Evolutionary conservation across 37 sponge, comb jelly and placozoan genomes (phyloP), one percentile per base, ranked within the genome.

Genomic region (Haliclona indistincta): DNA sequence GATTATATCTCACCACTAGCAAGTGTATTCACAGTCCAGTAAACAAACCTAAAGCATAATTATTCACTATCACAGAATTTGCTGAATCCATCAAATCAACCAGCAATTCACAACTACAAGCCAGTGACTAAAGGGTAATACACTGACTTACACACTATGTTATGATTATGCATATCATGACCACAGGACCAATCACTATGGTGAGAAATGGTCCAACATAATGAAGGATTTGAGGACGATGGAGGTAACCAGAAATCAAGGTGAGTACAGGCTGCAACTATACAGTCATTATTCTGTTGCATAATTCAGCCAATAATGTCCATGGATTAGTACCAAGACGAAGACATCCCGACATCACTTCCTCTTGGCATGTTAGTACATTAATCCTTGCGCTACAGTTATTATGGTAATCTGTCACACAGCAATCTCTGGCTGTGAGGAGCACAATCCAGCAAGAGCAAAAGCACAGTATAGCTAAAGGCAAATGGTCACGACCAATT

Each of bases 331-430:
- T 62, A 2, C 23, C 55, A 30, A 44, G 87, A 17, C 6, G 6
- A 10, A 71, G 26, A 36, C 75, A 78, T 40, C 87, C 87, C 11
- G 38, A 13, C 35, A 74, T 86, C 43, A 86, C 87, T 6, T 34
- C 56, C 20, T 63, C 86, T 19, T 85, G 86, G 86, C 60, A 73
- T 73, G 86, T 85, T 19, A 53, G 52, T n/a, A 38, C 8, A 8
- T 35, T 55, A 32, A 13, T 34, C 75, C 15, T 2, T 74, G 43
- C 15, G 13, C 13, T 55, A 7, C 37, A 61, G n/a, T n/a, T n/a
- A n/a, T n/a, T n/a, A n/a, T n/a, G n/a, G 3, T 76, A 4, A 22
- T 33, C 30, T 2, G 6, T 8, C 3, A 66, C 7, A 3, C 35
- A 43, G 37, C 56, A 55, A 35, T 35, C 68, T 35, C 62, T 47